These are phyloP conservation scores for Sporophila hypoxantha DNA, from an alignment of 2,113 vertebrate genomes.

Conservation along the genomic window DNA sequence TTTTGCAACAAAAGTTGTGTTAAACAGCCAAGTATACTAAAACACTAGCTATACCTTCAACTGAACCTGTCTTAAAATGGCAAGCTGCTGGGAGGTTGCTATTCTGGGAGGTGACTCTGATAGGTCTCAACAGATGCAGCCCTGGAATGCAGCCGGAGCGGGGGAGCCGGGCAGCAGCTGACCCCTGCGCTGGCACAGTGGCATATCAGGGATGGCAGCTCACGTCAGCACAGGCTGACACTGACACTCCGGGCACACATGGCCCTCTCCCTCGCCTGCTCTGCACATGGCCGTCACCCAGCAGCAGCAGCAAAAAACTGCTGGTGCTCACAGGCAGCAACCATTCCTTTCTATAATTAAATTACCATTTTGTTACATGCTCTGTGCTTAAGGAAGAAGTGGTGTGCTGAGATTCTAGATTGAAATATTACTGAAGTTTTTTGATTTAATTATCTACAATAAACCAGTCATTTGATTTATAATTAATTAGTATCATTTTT, in stretches of 20 bases:
- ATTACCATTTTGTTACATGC: background rate
- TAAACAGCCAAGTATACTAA: background rate
- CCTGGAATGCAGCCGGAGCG: constrained; percentile 70
- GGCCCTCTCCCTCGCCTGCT: constrained; percentile 3
- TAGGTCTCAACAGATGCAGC: constrained; percentile 88
- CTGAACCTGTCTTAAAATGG: constrained; percentile 89
- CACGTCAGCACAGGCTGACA: constrained; percentile 19
- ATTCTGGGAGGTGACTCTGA: constrained; percentile 89
- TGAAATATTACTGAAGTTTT: background rate
- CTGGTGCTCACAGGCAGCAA: background rate
- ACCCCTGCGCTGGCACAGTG: constrained; percentile 47
- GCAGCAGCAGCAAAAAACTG: background rate
- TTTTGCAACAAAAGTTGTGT: background rate
- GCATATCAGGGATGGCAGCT: constrained; percentile 21
- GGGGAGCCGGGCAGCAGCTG: constrained; percentile 54
- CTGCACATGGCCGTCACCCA: background rate
- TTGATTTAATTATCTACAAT: background rate
- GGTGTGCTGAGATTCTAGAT: background rate
- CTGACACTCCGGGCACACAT: constrained; percentile 50
- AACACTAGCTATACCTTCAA: constrained; percentile 29
- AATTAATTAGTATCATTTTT: background rate
- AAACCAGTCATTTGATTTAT: background rate
- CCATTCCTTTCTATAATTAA: constrained; percentile 30
- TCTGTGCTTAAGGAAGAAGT: background rate
- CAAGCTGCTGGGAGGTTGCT: constrained; percentile 77